Base-by-base conservation (phyloP, 1,140 invertebrate species). In the Laupala kohalensis region DNA sequence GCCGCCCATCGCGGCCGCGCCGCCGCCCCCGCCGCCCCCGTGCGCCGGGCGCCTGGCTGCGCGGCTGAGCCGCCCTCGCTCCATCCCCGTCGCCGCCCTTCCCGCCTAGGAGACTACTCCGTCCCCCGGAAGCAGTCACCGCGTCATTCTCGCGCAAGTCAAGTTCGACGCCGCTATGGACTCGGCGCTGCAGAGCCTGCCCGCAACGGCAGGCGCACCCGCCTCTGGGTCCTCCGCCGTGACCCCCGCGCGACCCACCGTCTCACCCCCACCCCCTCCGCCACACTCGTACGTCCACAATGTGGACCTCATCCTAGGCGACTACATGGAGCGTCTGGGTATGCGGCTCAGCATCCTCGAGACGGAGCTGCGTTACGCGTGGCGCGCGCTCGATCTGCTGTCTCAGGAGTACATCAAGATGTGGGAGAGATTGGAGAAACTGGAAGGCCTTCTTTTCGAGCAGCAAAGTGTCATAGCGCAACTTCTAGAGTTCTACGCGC, bases 371-470 rank as follows among this genome's bases (percentile, higher is more conserved):
- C 91, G 93, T 74, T 95, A 93, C 77, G 94, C 94, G 0, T 96
- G 94, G 94, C 85, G 93, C 73, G 92, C 94, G 2, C 81, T 97
- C 69, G 93, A 96, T 78, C 84, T 96, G 53, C 85, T 97, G 6
- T 95, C 92, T 24, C 91, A 93, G 76, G 94, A 96, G 78, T 96
- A 95, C 77, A 90, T 94, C 19, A 92, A 93, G 78, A 96, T 97
- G 89, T 96, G 94, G 94, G 91, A 94, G 78, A 84, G 93, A 69
- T 83, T 97, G 66, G 94, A 97, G 77, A 93, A 94, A 80, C 81
- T 96, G n/a, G 94, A 97, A 79, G 87, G 90, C 62, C 85, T 96
- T 64, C 83, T 96, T 1, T 90, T 89, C 77, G 92, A 96, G 77
- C 94, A 96, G 80, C 94, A 96, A 78, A 89, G 90, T 73, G 92